Evolutionary conservation across 2,797 vertebrate genomes (phyloP).

Genomic region (Tapera naevia): DNA sequence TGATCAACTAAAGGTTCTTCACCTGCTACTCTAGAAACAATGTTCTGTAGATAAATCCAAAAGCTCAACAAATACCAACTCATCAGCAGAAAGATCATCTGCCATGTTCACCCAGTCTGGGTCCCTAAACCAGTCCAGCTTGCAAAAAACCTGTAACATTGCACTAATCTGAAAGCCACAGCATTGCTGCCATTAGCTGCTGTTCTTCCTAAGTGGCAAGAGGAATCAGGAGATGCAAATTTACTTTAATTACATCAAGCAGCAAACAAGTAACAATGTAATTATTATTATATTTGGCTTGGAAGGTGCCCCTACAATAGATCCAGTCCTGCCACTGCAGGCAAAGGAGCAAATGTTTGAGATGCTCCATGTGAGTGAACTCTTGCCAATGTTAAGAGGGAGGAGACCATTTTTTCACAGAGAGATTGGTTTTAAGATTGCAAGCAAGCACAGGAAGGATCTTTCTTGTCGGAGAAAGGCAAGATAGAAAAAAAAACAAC

Average conservation of each 20-base stretch:
- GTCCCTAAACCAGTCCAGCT: background rate
- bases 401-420: background rate
- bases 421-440: background rate
- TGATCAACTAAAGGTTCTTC: background rate
- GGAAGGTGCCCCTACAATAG: background rate
- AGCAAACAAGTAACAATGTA: background rate
- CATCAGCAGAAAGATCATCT: background rate
- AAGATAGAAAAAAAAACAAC: background rate
- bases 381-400: background rate
- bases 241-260: slow-evolving; percentile 30
- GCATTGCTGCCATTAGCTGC: background rate
- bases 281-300: background rate
- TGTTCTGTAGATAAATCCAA: background rate
- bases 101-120: background rate
- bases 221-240: slow-evolving; percentile 11
- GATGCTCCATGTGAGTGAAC: background rate
- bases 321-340: background rate
- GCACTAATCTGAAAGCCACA: background rate
- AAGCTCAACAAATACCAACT: background rate
- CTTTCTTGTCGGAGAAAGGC: background rate
- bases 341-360: background rate
- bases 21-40: background rate
- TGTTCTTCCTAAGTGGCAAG: background rate
- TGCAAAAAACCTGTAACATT: background rate
- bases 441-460: background rate